Conservation (phyloP, 1,140 invertebrate species). For the Pogonomyrmex barbatus region DNA sequence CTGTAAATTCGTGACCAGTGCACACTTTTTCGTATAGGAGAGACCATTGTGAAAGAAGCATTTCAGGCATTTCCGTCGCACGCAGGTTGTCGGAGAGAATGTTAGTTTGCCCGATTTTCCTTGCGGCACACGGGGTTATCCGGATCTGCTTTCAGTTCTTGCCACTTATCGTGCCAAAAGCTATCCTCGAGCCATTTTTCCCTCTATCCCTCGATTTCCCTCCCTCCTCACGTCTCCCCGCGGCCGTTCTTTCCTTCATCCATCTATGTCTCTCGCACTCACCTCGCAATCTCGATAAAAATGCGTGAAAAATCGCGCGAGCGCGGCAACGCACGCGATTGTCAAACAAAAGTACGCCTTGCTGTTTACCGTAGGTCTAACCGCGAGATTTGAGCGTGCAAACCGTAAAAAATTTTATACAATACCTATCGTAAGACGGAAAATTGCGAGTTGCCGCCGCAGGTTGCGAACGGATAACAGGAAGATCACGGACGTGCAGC, state of each 20-base stretch:
- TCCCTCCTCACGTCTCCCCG: background rate
- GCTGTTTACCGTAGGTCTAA: background rate
- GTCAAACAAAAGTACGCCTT: background rate
- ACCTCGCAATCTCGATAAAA: conserved; percentile 46
- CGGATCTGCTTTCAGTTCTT: conserved; percentile 53
- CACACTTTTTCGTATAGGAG: background rate
- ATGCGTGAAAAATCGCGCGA: conserved; percentile 47
- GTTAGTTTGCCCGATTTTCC: conserved; percentile 49
- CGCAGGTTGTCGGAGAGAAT: conserved; percentile 24
- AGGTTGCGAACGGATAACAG: conserved; percentile 3
- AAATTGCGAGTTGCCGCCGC: conserved; percentile 18
- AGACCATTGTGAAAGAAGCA: background rate
- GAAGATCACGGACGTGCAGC: conserved; percentile 31
- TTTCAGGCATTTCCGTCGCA: background rate
- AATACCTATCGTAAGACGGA: background rate
- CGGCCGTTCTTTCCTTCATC: conserved; percentile 46
- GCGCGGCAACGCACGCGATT: conserved; percentile 34
- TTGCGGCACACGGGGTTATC: conserved; percentile 27
- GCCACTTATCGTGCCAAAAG: conserved; percentile 59
- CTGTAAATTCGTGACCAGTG: background rate
- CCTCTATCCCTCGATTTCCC: conserved; percentile 29
- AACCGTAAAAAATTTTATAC: background rate
- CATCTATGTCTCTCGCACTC: conserved; percentile 47
- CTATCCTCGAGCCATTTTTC: conserved; percentile 58
- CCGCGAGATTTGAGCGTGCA: background rate